A percentile compares a stretch with the other conserved stretches of the same genome.
Evolutionary conservation across 2,113 vertebrate genomes (phyloP).

Genomic region (Mastomys coucha): DNA sequence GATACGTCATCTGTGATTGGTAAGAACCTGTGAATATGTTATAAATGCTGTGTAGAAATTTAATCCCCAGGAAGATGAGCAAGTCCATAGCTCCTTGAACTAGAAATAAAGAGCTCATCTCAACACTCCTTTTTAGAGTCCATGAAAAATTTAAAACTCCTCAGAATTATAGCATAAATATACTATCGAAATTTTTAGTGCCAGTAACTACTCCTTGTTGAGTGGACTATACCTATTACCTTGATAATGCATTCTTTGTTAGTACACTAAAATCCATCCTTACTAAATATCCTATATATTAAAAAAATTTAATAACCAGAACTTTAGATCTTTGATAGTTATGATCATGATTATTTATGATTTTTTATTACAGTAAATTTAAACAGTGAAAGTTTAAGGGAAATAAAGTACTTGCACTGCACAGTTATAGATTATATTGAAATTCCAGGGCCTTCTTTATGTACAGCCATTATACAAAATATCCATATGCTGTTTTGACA

Average conservation of each 20-base stretch:
- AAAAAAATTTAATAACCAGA: neutral
- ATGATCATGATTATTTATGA: neutral
- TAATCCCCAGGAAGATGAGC: neutral
- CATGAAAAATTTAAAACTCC: neutral
- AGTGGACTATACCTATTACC: neutral
- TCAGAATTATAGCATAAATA: neutral
- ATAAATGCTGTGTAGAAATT: neutral
- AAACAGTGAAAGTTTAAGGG: neutral
- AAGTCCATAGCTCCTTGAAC: neutral
- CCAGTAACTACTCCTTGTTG: neutral
- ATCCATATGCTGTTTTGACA: too few species aligned
- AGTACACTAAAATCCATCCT: neutral
- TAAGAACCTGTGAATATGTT: constrained; percentile 26
- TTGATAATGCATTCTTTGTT: neutral
- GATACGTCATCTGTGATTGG: neutral
- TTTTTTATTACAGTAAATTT: neutral
- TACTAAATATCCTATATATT: neutral
- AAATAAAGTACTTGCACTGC: neutral
- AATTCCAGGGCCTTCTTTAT: neutral
- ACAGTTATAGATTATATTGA: neutral
- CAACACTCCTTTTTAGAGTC: neutral
- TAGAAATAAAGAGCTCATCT: neutral
- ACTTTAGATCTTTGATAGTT: neutral
- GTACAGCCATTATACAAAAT: too few species aligned
- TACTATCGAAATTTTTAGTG: neutral